Evolutionary conservation across 1,140 invertebrate species (phyloP).

Genomic region (Nixonia krombeini): DNA sequence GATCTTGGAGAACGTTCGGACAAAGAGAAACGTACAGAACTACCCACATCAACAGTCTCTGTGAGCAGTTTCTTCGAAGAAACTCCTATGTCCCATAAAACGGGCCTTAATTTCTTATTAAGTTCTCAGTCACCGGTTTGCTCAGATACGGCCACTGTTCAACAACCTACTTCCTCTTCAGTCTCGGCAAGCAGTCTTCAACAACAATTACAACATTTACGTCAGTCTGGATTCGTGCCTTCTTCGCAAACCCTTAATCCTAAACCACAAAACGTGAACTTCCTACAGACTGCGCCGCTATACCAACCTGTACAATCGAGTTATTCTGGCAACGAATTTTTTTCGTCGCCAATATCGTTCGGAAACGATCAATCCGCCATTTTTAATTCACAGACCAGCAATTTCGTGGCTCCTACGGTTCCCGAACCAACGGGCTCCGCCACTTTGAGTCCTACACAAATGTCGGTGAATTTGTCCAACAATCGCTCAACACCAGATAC

Average conservation of each 20-base stretch:
- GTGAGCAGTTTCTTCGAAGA: slow-evolving; percentile 27
- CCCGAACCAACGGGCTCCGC: slow-evolving; percentile 63
- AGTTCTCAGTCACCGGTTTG: no score
- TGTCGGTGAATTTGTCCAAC: slow-evolving; percentile 55
- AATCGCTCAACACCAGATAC: slow-evolving; percentile 46
- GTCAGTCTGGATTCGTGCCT: slow-evolving; percentile 1
- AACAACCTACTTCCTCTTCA: slow-evolving; percentile 1
- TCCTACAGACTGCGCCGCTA: no score
- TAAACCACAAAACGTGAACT: no score
- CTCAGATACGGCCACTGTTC: no score
- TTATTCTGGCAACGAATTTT: slow-evolving; percentile 5
- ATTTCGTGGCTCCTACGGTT: slow-evolving; percentile 39
- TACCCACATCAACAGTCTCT: not conserved
- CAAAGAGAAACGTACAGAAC: slow-evolving; percentile 2
- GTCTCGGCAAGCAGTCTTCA: no score
- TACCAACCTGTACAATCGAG: no score
- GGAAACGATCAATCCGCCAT: not conserved
- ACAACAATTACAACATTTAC: no score
- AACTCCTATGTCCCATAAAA: not conserved
- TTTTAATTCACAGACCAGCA: slow-evolving; percentile 8
- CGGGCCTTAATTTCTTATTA: slow-evolving; percentile 28
- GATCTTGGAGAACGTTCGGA: slow-evolving; percentile 27
- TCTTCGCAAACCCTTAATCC: no score
- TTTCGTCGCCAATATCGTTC: slow-evolving; percentile 19
- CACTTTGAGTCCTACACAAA: slow-evolving; percentile 62